Percentiles rank a stretch among this genome's conserved stretches.
These are phyloP conservation scores for Rotaria socialis DNA, from an alignment of 2,888 invertebrate species.

Conservation along the genomic window DNA sequence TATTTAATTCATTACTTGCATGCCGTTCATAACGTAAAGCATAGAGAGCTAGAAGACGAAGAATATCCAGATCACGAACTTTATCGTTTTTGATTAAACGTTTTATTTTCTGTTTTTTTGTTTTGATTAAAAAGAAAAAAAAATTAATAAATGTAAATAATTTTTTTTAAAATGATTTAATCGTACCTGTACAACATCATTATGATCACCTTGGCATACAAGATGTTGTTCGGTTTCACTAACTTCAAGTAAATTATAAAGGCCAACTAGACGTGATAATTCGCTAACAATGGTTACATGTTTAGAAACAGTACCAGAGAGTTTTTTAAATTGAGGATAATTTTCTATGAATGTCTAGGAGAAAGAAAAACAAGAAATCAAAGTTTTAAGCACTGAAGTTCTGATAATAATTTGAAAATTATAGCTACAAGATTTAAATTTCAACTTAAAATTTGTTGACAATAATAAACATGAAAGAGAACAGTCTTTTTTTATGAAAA, in stretches of 20 bases:
- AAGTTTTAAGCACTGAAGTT: no score
- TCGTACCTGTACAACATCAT: conserved; percentile 64
- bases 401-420: no score
- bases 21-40: conserved; percentile 86
- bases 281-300: conserved; percentile 95
- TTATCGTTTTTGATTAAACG: conserved; percentile 64
- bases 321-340: conserved; percentile 87
- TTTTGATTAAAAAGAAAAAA: conserved; percentile 49
- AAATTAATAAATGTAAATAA: conserved; percentile 67
- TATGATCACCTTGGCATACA: conserved; percentile 69
- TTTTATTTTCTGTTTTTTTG: conserved; percentile 37
- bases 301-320: conserved; percentile 78
- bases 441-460: no score
- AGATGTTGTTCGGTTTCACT: conserved; percentile 80
- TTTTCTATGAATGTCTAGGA: conserved; percentile 79
- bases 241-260: conserved; percentile 74
- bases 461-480: no score
- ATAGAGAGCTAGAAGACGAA: conserved; percentile 83
- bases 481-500: no score
- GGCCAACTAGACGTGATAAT: conserved; percentile 75
- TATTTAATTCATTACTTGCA: conserved; percentile 72
- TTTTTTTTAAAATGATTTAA: not conserved
- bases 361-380: conserved; percentile 44
- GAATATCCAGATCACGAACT: conserved; percentile 73
- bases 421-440: no score